These are phyloP conservation scores for Oligia latruncula DNA, from an alignment of 2,888 invertebrate species.

Conservation along the genomic window DNA sequence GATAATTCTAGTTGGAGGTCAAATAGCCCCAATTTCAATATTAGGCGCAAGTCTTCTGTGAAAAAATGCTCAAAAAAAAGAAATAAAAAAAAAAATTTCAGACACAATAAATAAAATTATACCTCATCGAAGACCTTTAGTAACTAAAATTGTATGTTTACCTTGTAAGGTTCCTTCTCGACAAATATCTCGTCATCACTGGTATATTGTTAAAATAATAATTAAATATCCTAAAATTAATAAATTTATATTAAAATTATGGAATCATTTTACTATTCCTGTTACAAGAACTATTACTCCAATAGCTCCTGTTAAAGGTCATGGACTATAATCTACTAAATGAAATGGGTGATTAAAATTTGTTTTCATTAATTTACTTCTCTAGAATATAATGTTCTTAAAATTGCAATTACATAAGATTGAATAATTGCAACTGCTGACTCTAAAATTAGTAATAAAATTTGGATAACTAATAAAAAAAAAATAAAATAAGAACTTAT, in stretches of 20 bases:
- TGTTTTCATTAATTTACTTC: constrained; percentile 91
- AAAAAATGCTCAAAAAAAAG: constrained; percentile 91
- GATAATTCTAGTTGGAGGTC: constrained; percentile 91
- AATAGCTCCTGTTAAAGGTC: constrained; percentile 91
- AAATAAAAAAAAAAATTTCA: constrained; percentile 91
- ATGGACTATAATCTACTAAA: constrained; percentile 92
- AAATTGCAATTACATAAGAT: constrained; percentile 92
- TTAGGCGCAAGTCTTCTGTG: constrained; percentile 84
- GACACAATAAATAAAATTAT: constrained; percentile 94
- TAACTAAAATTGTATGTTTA: constrained; percentile 90
- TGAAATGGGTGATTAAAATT: constrained; percentile 91
- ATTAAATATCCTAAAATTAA: constrained; percentile 87
- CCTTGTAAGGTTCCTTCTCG: constrained; percentile 93
- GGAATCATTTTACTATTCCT: constrained; percentile 91
- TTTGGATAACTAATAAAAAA: constrained; percentile 85
- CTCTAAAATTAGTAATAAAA: constrained; percentile 89
- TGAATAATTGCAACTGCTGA: constrained; percentile 91
- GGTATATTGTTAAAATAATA: constrained; percentile 88
- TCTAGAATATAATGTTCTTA: constrained; percentile 92
- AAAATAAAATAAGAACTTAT: constrained; percentile 74
- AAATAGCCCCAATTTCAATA: constrained; percentile 85
- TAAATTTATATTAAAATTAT: constrained; percentile 88
- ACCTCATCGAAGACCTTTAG: constrained; percentile 91
- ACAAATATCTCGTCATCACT: constrained; percentile 93
- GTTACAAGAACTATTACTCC: constrained; percentile 89